phyloP scores from a whole-genome alignment of 2,888 invertebrate species.

The Leucoptera coffeella region DNA sequence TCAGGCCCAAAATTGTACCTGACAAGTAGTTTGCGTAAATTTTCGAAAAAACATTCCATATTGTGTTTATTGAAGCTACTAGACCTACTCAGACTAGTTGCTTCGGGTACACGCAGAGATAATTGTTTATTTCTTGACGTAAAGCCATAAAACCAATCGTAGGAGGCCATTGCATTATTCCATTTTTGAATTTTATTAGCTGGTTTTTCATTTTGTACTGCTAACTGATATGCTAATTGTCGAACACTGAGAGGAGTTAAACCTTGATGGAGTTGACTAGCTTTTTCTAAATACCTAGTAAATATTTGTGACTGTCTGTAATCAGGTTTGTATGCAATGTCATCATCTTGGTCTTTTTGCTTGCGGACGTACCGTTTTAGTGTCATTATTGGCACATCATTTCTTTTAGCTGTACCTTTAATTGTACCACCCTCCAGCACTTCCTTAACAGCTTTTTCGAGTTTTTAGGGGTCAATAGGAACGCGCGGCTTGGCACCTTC shows the following conservation, averaged over 20 bases:
- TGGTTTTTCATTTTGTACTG: conserved; percentile 7
- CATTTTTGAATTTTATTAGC: conserved; percentile 6
- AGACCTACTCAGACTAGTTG: conserved; percentile 1
- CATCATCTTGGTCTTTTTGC: conserved; percentile 4
- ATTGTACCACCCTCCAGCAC: conserved; percentile 4
- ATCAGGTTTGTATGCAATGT: conserved; percentile 5
- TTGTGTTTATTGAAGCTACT: conserved; percentile 1
- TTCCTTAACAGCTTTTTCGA: conserved; percentile 4
- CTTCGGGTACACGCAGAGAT: conserved; percentile 7
- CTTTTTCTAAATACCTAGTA: conserved; percentile 7
- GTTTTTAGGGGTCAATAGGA: conserved; percentile 3
- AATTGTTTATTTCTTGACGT: conserved; percentile 7
- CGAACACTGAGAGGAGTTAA: conserved; percentile 10
- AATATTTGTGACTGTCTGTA: conserved; percentile 7
- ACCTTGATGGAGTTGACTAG: conserved; percentile 9
- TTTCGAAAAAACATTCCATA: conserved; percentile 6
- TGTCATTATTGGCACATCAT: conserved; percentile 4
- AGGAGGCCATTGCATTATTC: conserved; percentile 3
- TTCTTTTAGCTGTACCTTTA: conserved; percentile 4
- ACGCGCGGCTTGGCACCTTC: conserved; percentile 3
- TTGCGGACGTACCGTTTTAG: conserved; percentile 6
- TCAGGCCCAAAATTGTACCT: conserved; percentile 9
- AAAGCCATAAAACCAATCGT: conserved; percentile 8
- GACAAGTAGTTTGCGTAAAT: conserved; percentile 4
- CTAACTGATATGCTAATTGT: conserved; percentile 11